phyloP scores from a whole-genome alignment of 2,888 invertebrate genomes.

The Antitype chi region DNA sequence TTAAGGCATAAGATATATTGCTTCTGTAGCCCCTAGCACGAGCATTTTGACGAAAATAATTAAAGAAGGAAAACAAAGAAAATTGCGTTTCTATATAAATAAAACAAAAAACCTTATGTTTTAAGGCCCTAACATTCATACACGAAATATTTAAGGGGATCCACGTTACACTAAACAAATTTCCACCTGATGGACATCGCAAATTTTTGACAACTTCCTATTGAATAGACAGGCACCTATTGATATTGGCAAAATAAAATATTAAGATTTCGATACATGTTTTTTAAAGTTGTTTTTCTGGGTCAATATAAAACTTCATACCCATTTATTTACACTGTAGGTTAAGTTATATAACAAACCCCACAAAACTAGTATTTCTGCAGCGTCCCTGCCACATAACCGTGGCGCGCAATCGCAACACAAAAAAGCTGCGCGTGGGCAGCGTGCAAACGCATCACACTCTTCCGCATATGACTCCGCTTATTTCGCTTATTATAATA shows the following conservation, averaged over 20 bases:
- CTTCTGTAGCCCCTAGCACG: too few relatives aligned
- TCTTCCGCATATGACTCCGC: slow-evolving; percentile 72
- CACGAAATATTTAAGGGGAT: too few relatives aligned
- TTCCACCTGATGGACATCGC: neutral
- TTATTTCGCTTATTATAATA: slow-evolving; percentile 68
- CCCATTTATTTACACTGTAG: too few relatives aligned
- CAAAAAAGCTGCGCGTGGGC: slow-evolving; percentile 64
- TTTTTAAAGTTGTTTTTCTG: neutral
- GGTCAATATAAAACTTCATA: neutral
- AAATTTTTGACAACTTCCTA: neutral
- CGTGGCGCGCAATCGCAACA: slow-evolving; percentile 45
- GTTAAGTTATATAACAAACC: too few relatives aligned
- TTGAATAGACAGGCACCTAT: neutral
- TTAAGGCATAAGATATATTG: too few relatives aligned
- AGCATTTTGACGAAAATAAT: neutral
- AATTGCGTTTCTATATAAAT: neutral
- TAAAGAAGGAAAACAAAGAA: neutral
- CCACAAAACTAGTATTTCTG: slow-evolving; percentile 46
- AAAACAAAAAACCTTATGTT: neutral
- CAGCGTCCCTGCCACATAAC: slow-evolving; percentile 26
- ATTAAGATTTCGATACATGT: neutral
- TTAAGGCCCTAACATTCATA: too few relatives aligned
- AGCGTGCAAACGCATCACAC: slow-evolving; percentile 64
- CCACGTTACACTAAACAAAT: neutral
- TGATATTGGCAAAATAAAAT: neutral